Percentiles rank a stretch among this genome's conserved stretches.
Conservation (phyloP, 2,888 invertebrate species). For the Sycophila texana region DNA sequence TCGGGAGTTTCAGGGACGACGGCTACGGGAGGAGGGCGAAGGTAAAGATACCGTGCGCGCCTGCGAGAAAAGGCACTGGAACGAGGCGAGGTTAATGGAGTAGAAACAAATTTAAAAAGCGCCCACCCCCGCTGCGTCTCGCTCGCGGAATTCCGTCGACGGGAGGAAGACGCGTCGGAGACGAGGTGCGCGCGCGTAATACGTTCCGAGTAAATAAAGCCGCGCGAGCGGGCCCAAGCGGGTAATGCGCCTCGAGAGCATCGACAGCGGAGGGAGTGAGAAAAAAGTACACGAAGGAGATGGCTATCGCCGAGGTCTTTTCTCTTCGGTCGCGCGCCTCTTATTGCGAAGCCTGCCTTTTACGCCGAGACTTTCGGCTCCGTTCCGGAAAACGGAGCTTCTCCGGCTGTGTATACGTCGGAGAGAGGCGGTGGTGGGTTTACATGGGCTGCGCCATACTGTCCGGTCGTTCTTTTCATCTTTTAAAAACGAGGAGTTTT, state of each 20-base stretch:
- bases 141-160: neutral
- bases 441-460: too few species aligned
- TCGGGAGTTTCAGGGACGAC: constrained; percentile 40
- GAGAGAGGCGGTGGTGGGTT: too few species aligned
- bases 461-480: too few species aligned
- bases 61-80: constrained; percentile 31
- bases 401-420: too few species aligned
- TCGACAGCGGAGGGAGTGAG: constrained; percentile 19
- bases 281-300: neutral
- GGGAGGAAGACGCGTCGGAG: constrained; percentile 19
- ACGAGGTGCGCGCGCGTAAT: constrained; percentile 4
- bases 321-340: too few species aligned
- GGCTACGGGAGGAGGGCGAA: constrained; percentile 34
- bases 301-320: too few species aligned
- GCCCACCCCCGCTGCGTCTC: constrained; percentile 24
- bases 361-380: too few species aligned
- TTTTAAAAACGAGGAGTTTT: too few species aligned
- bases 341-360: too few species aligned
- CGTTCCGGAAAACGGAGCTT: too few species aligned
- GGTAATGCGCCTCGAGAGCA: constrained; percentile 39
- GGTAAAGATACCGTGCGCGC: constrained; percentile 31
- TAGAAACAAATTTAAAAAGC: constrained; percentile 70
- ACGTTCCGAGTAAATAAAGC: constrained; percentile 52
- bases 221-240: constrained; percentile 18
- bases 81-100: constrained; percentile 67